These are phyloP conservation scores for Iguana delicatissima DNA, from an alignment of 2,797 vertebrate genomes.

Conservation along the genomic window DNA sequence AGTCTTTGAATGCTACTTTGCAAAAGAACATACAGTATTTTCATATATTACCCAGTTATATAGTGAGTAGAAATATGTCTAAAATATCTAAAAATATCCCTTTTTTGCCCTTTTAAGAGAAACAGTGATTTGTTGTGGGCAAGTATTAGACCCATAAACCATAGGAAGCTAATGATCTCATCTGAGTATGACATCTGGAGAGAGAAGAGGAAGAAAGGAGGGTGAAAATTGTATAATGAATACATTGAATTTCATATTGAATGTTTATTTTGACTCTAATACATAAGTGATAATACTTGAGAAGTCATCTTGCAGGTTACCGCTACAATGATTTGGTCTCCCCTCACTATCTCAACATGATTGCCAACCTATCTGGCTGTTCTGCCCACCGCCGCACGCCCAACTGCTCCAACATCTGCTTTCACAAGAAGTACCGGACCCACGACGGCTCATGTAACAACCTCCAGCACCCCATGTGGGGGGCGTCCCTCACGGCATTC, in stretches of 20 bases:
- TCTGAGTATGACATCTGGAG: neutral
- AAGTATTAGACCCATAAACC: no score
- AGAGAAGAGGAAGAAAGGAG: neutral
- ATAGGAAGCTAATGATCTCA: neutral
- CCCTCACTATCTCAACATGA: conserved; percentile 79
- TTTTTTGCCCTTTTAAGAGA: no score
- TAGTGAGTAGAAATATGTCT: no score
- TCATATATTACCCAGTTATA: no score
- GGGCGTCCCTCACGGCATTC: conserved; percentile 79
- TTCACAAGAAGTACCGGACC: conserved; percentile 78
- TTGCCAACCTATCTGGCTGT: conserved; percentile 79
- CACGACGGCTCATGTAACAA: conserved; percentile 80
- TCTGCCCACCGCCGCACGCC: conserved; percentile 75
- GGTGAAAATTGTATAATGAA: neutral
- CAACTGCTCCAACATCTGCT: conserved; percentile 78
- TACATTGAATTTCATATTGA: neutral
- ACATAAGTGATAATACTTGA: conserved; percentile 15
- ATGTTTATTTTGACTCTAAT: fast-evolving
- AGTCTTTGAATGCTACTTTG: neutral
- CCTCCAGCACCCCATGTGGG: conserved; percentile 80
- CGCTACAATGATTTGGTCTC: conserved; percentile 79
- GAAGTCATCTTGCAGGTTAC: conserved; percentile 68
- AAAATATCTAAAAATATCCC: no score
- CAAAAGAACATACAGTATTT: no score
- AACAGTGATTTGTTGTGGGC: no score